Evolutionary conservation across 2,888 invertebrate species (phyloP), one percentile per base, ranked within the genome.

Genomic region (Drosophila emarginata): DNA sequence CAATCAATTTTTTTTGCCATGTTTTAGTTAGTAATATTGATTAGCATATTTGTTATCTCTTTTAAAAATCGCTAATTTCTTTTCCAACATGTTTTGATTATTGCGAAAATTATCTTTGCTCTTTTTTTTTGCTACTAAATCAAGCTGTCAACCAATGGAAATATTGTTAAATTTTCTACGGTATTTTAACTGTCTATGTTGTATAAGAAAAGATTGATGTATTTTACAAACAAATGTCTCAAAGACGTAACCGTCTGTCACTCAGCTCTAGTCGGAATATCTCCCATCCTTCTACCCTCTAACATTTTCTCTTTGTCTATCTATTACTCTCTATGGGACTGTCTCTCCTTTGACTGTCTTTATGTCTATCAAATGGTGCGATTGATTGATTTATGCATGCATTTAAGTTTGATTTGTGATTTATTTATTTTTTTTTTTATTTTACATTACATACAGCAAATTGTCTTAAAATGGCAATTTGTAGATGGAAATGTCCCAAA

Each of bases 361-460:
- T 75, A 61, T 71, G 71, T 64, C 72, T 67, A 76, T 75, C 72
- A 74, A 61, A 74, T 59, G 72, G 61, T 67, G 64, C 71, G 62
- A 79, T 78, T 88, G 84, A 84, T 88, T 86, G 89, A 86, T 86
- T 89, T 89, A 86, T 89, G 88, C 70, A 74, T 80, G 76, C 70
- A 75, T 88, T 87, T 87, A 69, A 64, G 71, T 73, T 65, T 80
- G 76, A 74, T 83, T 83, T 80, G 72, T 80, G 78, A 65, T 59
- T 32, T 66, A 67, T 71, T 72, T 72, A 69, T 64, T 45, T 45
- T 18, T 18, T 18, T 14, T 14, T 14, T 2, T 37, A n/a, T 6
- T 37, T 40, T 18, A 45, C 21, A 45, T 45, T 51, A 36, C 68
- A 58, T 39, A 23, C 26, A 61, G 23, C 68, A 61, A 58, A 61